Conservation (phyloP, 2,797 vertebrate species). For the Rhinoraja longicauda region DNA sequence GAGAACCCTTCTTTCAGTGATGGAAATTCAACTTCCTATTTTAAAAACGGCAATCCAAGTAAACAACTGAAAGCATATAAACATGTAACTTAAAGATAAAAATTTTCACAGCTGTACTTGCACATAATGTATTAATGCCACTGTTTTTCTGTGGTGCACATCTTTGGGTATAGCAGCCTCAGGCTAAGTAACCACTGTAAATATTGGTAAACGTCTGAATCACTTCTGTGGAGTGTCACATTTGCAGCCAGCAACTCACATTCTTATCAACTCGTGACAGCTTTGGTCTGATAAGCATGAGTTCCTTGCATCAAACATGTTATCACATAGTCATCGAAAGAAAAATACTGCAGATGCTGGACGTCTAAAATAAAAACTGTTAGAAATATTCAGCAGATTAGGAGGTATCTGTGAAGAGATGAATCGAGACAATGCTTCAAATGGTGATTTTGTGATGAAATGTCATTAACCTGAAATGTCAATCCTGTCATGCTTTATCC, state of each 20-base stretch:
- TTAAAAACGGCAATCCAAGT: constrained; percentile 10
- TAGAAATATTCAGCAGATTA: too few relatives aligned
- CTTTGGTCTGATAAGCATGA: not conserved
- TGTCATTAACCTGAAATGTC: too few relatives aligned
- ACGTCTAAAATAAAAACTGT: too few relatives aligned
- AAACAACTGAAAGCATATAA: not conserved
- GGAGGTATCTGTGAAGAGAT: too few relatives aligned
- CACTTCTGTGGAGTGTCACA: not conserved
- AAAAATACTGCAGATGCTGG: too few relatives aligned
- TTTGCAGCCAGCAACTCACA: not conserved
- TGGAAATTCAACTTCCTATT: constrained; percentile 82
- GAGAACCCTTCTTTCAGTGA: constrained; percentile 82
- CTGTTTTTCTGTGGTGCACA: not conserved
- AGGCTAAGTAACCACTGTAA: not conserved
- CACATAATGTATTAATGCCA: not conserved
- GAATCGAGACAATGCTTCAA: too few relatives aligned
- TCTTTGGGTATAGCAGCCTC: not conserved
- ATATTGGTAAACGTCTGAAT: not conserved
- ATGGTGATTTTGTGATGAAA: too few relatives aligned
- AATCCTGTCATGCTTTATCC: too few relatives aligned
- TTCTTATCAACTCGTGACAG: not conserved
- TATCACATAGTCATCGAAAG: too few relatives aligned
- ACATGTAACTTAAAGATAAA: not conserved
- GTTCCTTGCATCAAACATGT: not conserved
- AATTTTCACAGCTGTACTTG: not conserved